Base-by-base conservation (phyloP, 1,140 invertebrate genomes). In the Solenopsis fugax region DNA sequence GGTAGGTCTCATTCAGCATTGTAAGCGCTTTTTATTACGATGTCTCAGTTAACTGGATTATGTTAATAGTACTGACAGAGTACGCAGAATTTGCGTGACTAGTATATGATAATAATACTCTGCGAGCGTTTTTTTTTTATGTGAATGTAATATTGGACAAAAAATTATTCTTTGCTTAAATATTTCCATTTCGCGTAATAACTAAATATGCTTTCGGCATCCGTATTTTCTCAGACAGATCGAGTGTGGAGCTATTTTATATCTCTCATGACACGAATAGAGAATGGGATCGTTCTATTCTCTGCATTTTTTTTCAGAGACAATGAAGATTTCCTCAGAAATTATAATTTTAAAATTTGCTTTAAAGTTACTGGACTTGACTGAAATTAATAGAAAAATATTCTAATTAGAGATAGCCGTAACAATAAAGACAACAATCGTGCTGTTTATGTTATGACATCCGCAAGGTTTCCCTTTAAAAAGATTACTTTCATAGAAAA, bases 11-110 rank as follows among this genome's bases (percentile, higher is more conserved):
- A 50, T 62, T 73, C 69, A 50, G n/a, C 41, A 16, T 60, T 62
- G 24, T 69, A 21, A 84, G 12, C 37, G 54, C 54, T 60, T 84
- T 84, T 60, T 84, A 84, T 84, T 62, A 58, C 56, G 13, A 75
- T 75, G 45, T 62, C 21, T 24, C 69, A 50, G 54, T 62, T 73
- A 84, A 84, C 54, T 50, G 5, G 18, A 84, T 84, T 62, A 50
- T 75, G 69, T 75, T 84, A 84, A 84, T 73, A 73, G 37, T 50
- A 41, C 18, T 50, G 45, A 34, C n/a, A 29, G 54, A 45, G 41
- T 73, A 16, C 18, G 29, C 24, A 48, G 21, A 82, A 72, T 29
- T 50, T 41, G 41, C n/a, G 18, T 48, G 18, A 37, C 52, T 37
- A 45, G 24, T 2, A 16, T 37, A 45, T 21, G 41, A 41, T 29